These are phyloP conservation scores for Aphelocoma coerulescens DNA, from an alignment of 2,113 vertebrate genomes.

Conservation along the genomic window DNA sequence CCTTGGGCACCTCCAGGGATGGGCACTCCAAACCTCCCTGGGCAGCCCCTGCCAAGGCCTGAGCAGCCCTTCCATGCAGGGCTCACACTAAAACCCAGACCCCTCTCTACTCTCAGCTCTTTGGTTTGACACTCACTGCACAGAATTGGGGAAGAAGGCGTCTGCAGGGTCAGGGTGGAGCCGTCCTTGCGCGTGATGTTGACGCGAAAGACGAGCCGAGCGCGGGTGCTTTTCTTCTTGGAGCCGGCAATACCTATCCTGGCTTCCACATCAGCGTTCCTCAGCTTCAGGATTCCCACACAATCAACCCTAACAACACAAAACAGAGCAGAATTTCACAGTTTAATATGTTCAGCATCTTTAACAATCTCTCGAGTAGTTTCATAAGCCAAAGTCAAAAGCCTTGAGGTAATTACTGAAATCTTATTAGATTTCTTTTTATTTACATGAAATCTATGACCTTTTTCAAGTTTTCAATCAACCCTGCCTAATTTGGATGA, in stretches of 20 bases:
- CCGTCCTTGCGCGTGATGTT: slow-evolving; percentile 90
- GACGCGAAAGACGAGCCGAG: slow-evolving; percentile 93
- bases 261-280: slow-evolving; percentile 97
- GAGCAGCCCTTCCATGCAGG: background rate
- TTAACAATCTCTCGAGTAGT: background rate
- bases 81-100: background rate
- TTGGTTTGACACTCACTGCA: slow-evolving; percentile 86
- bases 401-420: background rate
- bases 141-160: slow-evolving; percentile 89
- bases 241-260: slow-evolving; percentile 95
- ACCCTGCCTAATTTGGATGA: background rate
- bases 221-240: slow-evolving; percentile 98
- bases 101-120: rapidly evolving
- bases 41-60: background rate
- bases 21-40: background rate
- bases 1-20: rapidly evolving
- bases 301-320: slow-evolving; percentile 87
- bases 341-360: background rate
- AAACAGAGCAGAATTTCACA: background rate
- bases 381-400: background rate
- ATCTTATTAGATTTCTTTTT: background rate
- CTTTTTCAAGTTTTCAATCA: background rate
- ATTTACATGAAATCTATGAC: background rate
- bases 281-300: slow-evolving; percentile 94
- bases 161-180: slow-evolving; percentile 91